Percentiles rank a stretch among this genome's conserved stretches.
Evolutionary conservation across 2,113 vertebrate species (phyloP).

Genomic region (Boleophthalmus pectinirostris): DNA sequence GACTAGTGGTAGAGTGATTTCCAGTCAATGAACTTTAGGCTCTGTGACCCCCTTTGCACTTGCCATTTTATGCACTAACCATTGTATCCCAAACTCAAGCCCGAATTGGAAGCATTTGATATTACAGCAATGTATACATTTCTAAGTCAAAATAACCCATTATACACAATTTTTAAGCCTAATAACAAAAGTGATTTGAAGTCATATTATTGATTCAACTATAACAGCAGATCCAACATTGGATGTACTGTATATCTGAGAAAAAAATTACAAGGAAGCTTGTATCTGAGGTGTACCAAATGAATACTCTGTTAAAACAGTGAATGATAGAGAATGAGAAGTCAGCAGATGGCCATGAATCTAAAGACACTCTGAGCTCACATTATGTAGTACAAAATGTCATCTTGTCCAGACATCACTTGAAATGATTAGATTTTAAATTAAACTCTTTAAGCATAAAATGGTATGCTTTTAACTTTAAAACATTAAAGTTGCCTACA

Average conservation of each 20-base stretch:
- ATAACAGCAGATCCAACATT: not conserved
- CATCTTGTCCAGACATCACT: not conserved
- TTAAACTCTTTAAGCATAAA: not conserved
- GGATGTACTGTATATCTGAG: too few species aligned
- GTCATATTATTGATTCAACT: not conserved
- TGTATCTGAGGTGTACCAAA: not conserved
- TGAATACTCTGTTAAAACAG: not conserved
- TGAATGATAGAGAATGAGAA: not conserved
- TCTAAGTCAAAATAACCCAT: not conserved
- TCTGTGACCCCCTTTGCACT: not conserved
- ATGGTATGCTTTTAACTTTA: not conserved
- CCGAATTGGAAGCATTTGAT: not conserved
- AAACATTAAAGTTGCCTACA: not conserved
- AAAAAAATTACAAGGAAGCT: not conserved
- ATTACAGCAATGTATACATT: too few species aligned
- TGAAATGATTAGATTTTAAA: not conserved
- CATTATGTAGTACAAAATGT: not conserved
- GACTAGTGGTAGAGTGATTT: not conserved
- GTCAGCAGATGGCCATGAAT: not conserved
- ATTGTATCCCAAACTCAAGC: not conserved
- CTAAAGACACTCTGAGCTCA: not conserved
- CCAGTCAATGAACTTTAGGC: not conserved
- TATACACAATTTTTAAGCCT: not conserved
- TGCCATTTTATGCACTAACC: not conserved
- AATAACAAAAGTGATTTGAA: not conserved